Conservation (phyloP, 2,888 invertebrate species). For the Napeogenes sylphis region DNA sequence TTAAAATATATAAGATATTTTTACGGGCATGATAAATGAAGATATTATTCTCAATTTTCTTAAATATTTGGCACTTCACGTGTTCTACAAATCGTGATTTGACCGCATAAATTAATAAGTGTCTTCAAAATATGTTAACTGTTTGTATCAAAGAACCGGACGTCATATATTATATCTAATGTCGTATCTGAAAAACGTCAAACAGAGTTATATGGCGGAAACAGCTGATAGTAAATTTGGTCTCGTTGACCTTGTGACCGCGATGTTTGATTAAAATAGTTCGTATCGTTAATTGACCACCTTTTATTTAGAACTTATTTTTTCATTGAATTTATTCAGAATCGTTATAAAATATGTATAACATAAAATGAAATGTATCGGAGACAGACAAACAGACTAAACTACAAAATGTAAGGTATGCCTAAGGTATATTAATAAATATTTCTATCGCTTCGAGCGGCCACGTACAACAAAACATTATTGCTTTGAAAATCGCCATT, state of each 20-base stretch:
- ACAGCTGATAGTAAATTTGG: slow-evolving; percentile 38
- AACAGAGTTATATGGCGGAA: slow-evolving; percentile 36
- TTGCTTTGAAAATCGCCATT: slow-evolving; percentile 41
- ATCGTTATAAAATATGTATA: too few species aligned
- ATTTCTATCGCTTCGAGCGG: neutral
- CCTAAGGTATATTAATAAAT: too few species aligned
- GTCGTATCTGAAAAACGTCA: slow-evolving; percentile 31
- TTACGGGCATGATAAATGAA: neutral
- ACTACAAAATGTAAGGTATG: too few species aligned
- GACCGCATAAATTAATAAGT: slow-evolving; percentile 31
- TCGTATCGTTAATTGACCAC: slow-evolving; percentile 20
- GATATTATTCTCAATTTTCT: slow-evolving; percentile 1
- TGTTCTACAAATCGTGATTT: slow-evolving; percentile 15
- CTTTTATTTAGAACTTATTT: slow-evolving; percentile 7
- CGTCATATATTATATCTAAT: slow-evolving; percentile 40
- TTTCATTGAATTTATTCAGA: neutral
- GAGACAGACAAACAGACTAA: too few species aligned
- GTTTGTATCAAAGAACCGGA: slow-evolving; percentile 46
- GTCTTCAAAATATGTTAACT: slow-evolving; percentile 24
- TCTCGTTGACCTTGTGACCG: slow-evolving; percentile 43
- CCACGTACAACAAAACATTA: slow-evolving; percentile 41
- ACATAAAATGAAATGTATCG: too few species aligned
- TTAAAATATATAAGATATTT: neutral
- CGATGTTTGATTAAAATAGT: slow-evolving; percentile 26
- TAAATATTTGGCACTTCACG: neutral